Evolutionary conservation across 2,113 vertebrate species (phyloP).

Genomic region (Spermophilus dauricus): DNA sequence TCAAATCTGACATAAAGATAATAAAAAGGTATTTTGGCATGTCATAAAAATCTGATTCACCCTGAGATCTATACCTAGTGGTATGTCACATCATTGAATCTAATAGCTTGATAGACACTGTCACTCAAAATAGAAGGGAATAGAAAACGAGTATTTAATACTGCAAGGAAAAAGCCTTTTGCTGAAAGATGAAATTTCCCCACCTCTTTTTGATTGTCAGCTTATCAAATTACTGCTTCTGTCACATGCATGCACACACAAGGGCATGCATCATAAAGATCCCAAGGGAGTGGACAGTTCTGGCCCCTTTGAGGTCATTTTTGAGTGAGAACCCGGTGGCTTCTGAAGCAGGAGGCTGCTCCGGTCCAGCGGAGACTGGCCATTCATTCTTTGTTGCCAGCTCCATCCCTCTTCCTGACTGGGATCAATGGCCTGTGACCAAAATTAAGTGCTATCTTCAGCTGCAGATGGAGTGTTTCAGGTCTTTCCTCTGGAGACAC

Average conservation of each 20-base stretch:
- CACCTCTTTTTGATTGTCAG: neutral
- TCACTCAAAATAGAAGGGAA: neutral
- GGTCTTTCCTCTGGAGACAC: neutral
- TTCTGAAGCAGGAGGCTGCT: neutral
- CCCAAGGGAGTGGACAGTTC: neutral
- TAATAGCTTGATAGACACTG: neutral
- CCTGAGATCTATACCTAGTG: neutral
- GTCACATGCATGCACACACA: neutral
- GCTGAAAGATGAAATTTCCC: neutral
- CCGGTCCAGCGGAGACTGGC: neutral
- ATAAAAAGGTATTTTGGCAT: neutral
- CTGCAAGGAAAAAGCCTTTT: neutral
- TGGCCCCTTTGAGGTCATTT: neutral
- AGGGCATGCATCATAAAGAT: fast-evolving
- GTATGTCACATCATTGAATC: neutral
- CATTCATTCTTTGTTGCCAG: neutral
- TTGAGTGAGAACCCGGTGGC: neutral
- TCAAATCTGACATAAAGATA: neutral
- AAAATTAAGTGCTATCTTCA: neutral
- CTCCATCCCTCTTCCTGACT: conserved; percentile 22
- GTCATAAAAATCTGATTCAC: neutral
- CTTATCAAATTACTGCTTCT: neutral
- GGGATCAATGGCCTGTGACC: conserved; percentile 24
- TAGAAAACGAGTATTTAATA: neutral
- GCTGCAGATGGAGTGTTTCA: neutral